Evolutionary conservation across 1,140 invertebrate species (phyloP).

Genomic region (Wasmannia auropunctata): DNA sequence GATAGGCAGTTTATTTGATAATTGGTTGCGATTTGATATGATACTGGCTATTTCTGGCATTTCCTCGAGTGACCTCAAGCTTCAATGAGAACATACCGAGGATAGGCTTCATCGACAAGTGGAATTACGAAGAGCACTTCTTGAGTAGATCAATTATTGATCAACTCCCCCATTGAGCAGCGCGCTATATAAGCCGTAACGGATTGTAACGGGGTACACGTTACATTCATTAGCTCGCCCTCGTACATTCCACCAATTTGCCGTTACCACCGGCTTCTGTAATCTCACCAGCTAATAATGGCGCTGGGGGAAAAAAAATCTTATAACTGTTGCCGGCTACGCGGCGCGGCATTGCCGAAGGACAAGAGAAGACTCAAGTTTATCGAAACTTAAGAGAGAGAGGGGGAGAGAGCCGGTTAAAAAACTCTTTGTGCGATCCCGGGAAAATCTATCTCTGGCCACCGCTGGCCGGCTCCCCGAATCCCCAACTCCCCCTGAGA

Average conservation of each 20-base stretch:
- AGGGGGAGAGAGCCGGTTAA: no score
- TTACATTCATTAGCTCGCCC: slow-evolving; percentile 49
- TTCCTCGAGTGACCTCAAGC: slow-evolving; percentile 44
- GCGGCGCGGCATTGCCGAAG: background rate
- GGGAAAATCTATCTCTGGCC: slow-evolving; percentile 41
- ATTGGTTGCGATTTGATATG: slow-evolving; percentile 21
- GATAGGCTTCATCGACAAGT: slow-evolving; percentile 48
- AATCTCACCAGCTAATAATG: slow-evolving; percentile 22
- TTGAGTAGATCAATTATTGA: slow-evolving; percentile 61
- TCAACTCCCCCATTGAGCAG: background rate
- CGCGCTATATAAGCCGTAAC: background rate
- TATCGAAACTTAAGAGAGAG: slow-evolving; percentile 36
- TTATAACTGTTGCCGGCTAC: background rate
- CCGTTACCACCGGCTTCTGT: background rate
- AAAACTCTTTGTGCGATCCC: slow-evolving; percentile 45
- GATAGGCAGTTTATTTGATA: slow-evolving; percentile 12
- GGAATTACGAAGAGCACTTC: slow-evolving; percentile 58
- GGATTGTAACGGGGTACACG: slow-evolving; percentile 35
- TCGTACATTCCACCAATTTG: slow-evolving; percentile 51
- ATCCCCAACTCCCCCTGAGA: background rate
- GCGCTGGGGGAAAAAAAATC: background rate
- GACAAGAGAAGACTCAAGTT: slow-evolving; percentile 15
- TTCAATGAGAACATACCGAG: background rate
- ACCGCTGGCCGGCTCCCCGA: slow-evolving; percentile 1
- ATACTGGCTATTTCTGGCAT: slow-evolving; percentile 25